phyloP scores from a whole-genome alignment of 2,797 vertebrate genomes.

The Mormyrops boulengeri region DNA sequence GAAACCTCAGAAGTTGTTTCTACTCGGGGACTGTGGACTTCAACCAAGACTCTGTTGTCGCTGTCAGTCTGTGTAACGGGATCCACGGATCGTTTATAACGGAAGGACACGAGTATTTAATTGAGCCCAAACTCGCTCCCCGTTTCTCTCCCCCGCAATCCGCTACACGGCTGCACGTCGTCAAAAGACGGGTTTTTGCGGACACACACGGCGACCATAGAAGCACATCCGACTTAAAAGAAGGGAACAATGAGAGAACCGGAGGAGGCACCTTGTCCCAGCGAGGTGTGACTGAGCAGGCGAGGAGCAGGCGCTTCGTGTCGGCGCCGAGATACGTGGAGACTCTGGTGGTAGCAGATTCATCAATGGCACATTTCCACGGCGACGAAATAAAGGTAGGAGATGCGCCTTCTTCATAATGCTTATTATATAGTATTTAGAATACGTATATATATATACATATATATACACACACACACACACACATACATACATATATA shows the following conservation, averaged over 20 bases:
- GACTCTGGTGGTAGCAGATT: conserved; percentile 83
- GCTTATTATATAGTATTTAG: not conserved
- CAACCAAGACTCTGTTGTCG: conserved; percentile 65
- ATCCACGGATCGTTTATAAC: conserved; percentile 77
- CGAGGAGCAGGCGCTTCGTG: conserved; percentile 69
- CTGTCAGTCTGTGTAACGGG: conserved; percentile 80
- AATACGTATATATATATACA: too few relatives aligned
- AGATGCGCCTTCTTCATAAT: not conserved
- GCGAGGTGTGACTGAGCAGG: conserved; percentile 37
- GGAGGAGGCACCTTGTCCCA: conserved; percentile 42
- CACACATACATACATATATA: not conserved
- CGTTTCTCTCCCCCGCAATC: conserved; percentile 31
- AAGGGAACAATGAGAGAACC: conserved; percentile 18
- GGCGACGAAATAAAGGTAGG: conserved; percentile 81
- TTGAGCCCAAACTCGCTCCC: conserved; percentile 61
- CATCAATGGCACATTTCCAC: conserved; percentile 83
- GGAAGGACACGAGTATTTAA: conserved; percentile 71
- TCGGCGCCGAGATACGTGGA: conserved; percentile 85
- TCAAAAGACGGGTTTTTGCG: conserved; percentile 57
- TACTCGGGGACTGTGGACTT: conserved; percentile 73
- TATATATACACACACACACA: not conserved
- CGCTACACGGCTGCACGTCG: conserved; percentile 60
- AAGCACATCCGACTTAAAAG: conserved; percentile 37
- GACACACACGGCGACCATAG: conserved; percentile 9
- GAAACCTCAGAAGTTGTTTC: conserved; percentile 67